Conservation (phyloP, 1,140 invertebrate genomes). For the Myzus persicae region DNA sequence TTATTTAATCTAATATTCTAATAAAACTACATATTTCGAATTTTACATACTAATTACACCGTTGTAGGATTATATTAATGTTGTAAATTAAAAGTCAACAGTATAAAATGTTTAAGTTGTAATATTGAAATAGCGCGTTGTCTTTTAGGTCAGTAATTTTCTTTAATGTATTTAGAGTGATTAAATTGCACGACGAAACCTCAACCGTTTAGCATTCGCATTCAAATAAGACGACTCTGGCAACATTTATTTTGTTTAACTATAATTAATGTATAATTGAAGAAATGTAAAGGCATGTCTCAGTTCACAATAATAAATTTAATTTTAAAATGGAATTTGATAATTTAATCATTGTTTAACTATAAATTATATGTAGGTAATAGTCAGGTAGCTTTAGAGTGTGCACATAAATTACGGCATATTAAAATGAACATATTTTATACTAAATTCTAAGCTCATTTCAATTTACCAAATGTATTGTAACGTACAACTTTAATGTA, state of each 20-base stretch:
- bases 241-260: not conserved
- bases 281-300: not conserved
- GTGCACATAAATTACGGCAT: not conserved
- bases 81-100: not conserved
- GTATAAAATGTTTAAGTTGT: not conserved
- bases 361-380: not conserved
- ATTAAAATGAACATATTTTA: not conserved
- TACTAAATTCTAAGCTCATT: too few species aligned
- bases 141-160: constrained; percentile 19
- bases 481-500: too few species aligned
- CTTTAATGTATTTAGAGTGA: not conserved
- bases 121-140: not conserved
- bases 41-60: not conserved
- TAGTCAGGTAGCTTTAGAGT: not conserved
- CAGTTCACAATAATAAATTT: not conserved
- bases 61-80: not conserved
- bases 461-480: too few species aligned
- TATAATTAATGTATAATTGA: not conserved
- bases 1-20: not conserved
- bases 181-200: not conserved
- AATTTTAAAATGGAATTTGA: not conserved
- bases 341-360: not conserved
- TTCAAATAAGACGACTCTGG: not conserved
- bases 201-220: not conserved
- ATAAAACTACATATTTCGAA: not conserved